A percentile compares a stretch with the other conserved stretches of the same genome.
Conservation (phyloP, 2,888 invertebrate species). For the Choristoneura rosaceana region DNA sequence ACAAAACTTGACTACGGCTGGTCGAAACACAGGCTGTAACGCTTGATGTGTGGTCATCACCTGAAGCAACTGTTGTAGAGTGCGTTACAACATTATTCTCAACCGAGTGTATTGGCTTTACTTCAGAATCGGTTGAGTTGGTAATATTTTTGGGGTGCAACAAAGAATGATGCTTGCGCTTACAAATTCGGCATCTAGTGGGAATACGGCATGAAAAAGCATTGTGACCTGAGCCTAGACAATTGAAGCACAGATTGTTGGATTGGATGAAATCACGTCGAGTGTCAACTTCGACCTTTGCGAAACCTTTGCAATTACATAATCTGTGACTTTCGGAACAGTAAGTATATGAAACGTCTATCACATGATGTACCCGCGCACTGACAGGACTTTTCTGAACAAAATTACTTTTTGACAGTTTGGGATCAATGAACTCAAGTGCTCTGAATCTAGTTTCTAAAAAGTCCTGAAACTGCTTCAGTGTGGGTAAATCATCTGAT, state of each 20-base stretch:
- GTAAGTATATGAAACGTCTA: not conserved
- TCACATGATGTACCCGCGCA: not conserved
- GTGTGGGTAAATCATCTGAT: slow-evolving; percentile 22
- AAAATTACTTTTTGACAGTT: slow-evolving; percentile 13
- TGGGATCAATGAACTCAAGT: slow-evolving; percentile 29
- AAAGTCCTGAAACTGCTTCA: slow-evolving; percentile 32
- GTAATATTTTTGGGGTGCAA: slow-evolving; percentile 39
- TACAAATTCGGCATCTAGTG: slow-evolving; percentile 43
- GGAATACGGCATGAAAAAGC: slow-evolving; percentile 35
- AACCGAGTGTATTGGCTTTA: not conserved
- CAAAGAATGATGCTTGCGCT: slow-evolving; percentile 44
- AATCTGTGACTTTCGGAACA: slow-evolving; percentile 14
- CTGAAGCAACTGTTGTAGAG: not conserved
- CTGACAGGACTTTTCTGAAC: slow-evolving; percentile 10
- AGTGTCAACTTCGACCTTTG: not conserved
- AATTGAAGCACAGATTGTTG: slow-evolving; percentile 44
- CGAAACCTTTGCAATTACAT: slow-evolving; percentile 2
- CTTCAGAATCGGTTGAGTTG: not conserved
- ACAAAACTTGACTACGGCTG: slow-evolving; percentile 43
- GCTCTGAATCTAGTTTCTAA: slow-evolving; percentile 26
- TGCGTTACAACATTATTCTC: not conserved
- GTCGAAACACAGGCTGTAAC: slow-evolving; percentile 27
- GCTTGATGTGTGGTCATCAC: slow-evolving; percentile 7
- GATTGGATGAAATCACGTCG: slow-evolving; percentile 18
- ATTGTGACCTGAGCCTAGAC: slow-evolving; percentile 38